phyloP scores from a whole-genome alignment of 2,797 vertebrate species.

The Acomys russatus region DNA sequence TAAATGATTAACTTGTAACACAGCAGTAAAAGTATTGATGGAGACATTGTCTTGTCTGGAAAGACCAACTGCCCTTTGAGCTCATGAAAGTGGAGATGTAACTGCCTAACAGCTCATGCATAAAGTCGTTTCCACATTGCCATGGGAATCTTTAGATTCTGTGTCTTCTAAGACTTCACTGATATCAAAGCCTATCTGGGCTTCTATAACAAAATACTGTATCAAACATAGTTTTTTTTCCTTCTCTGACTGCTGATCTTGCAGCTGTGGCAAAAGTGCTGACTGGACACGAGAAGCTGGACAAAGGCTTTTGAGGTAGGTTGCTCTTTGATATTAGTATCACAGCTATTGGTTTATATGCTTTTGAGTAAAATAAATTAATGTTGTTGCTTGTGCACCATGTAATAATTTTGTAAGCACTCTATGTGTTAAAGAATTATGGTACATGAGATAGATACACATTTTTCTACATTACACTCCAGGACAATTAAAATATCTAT shows the following conservation, averaged over 20 bases:
- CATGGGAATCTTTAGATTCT: neutral
- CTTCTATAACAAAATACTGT: neutral
- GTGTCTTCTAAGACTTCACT: neutral
- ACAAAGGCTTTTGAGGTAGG: neutral
- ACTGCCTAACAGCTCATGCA: neutral
- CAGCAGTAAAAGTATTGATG: too few relatives aligned
- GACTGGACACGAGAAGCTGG: too few relatives aligned
- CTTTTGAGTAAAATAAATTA: neutral
- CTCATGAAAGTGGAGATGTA: neutral
- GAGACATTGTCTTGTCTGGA: neutral
- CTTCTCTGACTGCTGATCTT: neutral
- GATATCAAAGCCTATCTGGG: neutral
- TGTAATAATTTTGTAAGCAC: neutral
- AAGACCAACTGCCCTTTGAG: neutral
- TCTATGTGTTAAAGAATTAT: neutral
- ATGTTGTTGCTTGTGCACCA: neutral
- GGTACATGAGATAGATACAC: neutral
- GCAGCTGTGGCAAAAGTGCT: neutral
- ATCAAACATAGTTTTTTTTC: neutral
- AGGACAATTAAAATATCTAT: neutral
- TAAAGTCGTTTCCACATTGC: neutral
- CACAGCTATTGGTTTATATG: neutral
- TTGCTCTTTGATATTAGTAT: neutral
- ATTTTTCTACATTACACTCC: neutral
- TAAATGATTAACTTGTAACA: too few relatives aligned